A percentile compares a stretch with the other conserved stretches of the same genome.
These are phyloP conservation scores for Tetraneura akinire DNA, from an alignment of 1,140 invertebrate genomes.

Conservation along the genomic window DNA sequence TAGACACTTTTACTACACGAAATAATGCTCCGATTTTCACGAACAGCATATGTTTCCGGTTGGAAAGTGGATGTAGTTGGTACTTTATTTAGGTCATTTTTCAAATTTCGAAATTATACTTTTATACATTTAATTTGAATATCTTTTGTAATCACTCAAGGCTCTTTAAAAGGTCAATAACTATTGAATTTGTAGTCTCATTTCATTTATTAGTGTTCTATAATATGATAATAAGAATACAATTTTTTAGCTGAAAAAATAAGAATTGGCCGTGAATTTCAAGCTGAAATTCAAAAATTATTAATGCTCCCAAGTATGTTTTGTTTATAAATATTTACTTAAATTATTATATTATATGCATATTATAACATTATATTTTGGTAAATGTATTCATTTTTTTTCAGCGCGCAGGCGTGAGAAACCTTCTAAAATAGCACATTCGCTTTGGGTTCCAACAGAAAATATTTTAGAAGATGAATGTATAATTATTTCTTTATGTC, in stretches of 20 bases:
- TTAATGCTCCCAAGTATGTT: conserved; percentile 54
- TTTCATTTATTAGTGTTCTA: neutral
- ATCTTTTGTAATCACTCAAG: neutral
- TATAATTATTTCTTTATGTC: conserved; percentile 57
- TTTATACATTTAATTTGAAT: no score
- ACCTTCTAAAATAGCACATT: conserved; percentile 78
- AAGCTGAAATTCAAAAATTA: conserved; percentile 84
- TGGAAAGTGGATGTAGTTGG: no score
- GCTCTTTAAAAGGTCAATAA: conserved; percentile 15
- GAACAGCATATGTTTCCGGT: no score
- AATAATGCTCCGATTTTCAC: no score
- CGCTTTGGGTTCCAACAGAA: conserved; percentile 92
- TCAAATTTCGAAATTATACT: no score
- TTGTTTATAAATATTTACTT: conserved; percentile 12
- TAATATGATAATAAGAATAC: neutral
- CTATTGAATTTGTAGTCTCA: neutral
- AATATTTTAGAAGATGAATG: conserved; percentile 84
- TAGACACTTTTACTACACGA: no score
- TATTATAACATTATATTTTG: neutral
- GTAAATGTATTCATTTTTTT: conserved; percentile 47
- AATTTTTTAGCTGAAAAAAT: conserved; percentile 80
- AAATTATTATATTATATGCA: no score
- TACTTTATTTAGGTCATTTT: no score
- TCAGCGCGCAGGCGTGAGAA: conserved; percentile 65
- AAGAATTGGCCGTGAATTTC: conserved; percentile 89